Percentiles rank a stretch among this genome's conserved stretches.
Conservation (phyloP, 1,140 invertebrate species). For the Pogonomyrmex californicus region DNA sequence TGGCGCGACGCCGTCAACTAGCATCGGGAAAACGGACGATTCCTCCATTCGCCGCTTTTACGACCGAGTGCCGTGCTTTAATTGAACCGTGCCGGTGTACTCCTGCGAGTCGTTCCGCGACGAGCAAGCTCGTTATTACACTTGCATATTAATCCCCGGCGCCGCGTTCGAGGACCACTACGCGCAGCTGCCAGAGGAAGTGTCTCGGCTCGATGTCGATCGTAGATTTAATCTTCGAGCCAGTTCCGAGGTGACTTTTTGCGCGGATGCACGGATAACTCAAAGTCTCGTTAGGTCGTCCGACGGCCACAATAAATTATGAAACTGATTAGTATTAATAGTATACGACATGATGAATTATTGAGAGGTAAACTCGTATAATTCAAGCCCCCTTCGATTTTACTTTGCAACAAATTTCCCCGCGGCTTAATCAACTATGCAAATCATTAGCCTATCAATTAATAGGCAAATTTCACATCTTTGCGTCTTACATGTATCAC, state of each 20-base stretch:
- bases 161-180: background rate
- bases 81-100: constrained; percentile 31
- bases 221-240: constrained; percentile 44
- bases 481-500: background rate
- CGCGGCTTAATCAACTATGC: constrained; percentile 12
- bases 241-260: constrained; percentile 10
- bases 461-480: background rate
- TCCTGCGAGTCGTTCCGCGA: constrained; percentile 1
- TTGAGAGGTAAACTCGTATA: background rate
- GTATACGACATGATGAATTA: constrained; percentile 7
- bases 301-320: constrained; percentile 15
- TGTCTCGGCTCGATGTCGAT: constrained; percentile 17
- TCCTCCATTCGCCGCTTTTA: constrained; percentile 60
- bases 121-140: constrained; percentile 45
- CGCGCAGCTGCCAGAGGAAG: background rate
- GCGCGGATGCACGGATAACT: background rate
- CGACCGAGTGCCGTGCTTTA: background rate
- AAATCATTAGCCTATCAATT: background rate
- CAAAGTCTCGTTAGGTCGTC: constrained; percentile 28
- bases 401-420: background rate
- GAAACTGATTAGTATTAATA: constrained; percentile 23
- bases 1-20: background rate
- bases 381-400: background rate
- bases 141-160: constrained; percentile 45
- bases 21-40: constrained; percentile 24